Conservation (phyloP, 1,140 invertebrate genomes). For the Drosophila rhopaloa region DNA sequence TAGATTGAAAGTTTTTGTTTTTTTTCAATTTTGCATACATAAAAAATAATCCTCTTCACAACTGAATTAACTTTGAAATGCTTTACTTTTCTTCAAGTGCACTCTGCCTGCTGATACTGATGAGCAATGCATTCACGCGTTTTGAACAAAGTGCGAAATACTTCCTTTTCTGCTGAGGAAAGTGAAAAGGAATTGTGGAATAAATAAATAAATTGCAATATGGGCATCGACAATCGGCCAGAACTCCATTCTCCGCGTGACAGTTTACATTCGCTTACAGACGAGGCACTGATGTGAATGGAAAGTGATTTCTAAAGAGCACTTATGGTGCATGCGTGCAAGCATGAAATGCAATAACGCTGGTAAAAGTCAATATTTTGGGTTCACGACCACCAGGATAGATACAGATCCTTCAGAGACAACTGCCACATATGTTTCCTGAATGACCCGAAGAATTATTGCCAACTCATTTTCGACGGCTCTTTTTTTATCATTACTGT, state of each 20-base stretch:
- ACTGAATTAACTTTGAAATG: too few relatives aligned
- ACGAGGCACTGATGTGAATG: slow-evolving; percentile 28
- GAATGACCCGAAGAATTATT: slow-evolving; percentile 50
- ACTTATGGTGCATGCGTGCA: slow-evolving; percentile 35
- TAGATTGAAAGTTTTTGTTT: too few relatives aligned
- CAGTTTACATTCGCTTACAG: slow-evolving; percentile 44
- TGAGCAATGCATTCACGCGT: slow-evolving; percentile 32
- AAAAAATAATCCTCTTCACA: too few relatives aligned
- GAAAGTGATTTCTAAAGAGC: slow-evolving; percentile 47
- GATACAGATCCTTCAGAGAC: slow-evolving; percentile 22
- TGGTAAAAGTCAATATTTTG: slow-evolving; percentile 45
- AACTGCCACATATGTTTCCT: slow-evolving; percentile 50
- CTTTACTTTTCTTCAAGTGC: slow-evolving; percentile 8
- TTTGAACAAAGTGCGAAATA: slow-evolving; percentile 45
- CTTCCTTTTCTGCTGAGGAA: slow-evolving; percentile 36
- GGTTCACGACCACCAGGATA: slow-evolving; percentile 48
- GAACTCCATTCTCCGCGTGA: slow-evolving; percentile 31
- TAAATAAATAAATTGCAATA: slow-evolving; percentile 49
- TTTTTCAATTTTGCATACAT: too few relatives aligned
- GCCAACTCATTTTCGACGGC: slow-evolving; percentile 42
- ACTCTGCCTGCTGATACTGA: slow-evolving; percentile 24
- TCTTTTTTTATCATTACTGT: slow-evolving; percentile 46
- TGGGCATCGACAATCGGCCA: slow-evolving; percentile 22
- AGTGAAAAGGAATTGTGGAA: slow-evolving; percentile 22
- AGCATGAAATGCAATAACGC: slow-evolving; percentile 48